Percentiles rank a stretch among this genome's conserved stretches.
Evolutionary conservation across 2,888 invertebrate genomes (phyloP).

Genomic region (Melangyna quadrimaculata): DNA sequence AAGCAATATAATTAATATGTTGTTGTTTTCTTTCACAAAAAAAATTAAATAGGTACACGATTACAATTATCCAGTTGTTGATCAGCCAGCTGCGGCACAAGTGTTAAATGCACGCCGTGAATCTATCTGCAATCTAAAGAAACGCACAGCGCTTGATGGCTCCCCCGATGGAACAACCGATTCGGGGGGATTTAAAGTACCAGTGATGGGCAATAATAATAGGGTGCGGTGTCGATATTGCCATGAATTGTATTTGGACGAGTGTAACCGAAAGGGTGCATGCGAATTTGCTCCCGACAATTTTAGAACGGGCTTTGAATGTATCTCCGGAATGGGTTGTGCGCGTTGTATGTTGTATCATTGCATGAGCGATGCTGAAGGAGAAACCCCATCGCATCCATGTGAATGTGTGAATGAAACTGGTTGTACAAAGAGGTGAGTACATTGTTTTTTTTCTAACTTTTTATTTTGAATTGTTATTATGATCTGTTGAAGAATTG

Average conservation of each 20-base stretch:
- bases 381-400: slow-evolving; percentile 91
- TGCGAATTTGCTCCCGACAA: slow-evolving; percentile 94
- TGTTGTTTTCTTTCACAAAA: slow-evolving; percentile 28
- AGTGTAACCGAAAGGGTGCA: slow-evolving; percentile 92
- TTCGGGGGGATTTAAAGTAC: slow-evolving; percentile 58
- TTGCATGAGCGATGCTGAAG: slow-evolving; percentile 95
- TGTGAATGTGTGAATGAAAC: slow-evolving; percentile 90
- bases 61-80: slow-evolving; percentile 89
- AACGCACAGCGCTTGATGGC: slow-evolving; percentile 83
- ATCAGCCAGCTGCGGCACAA: slow-evolving; percentile 80
- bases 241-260: slow-evolving; percentile 90
- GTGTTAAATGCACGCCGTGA: slow-evolving; percentile 81
- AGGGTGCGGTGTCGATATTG: slow-evolving; percentile 85
- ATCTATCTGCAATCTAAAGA: slow-evolving; percentile 85
- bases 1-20: slow-evolving; percentile 28
- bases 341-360: slow-evolving; percentile 95
- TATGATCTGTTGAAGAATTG: too few relatives aligned
- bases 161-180: slow-evolving; percentile 77
- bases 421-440: slow-evolving; percentile 87
- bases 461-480: too few relatives aligned
- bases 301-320: slow-evolving; percentile 89
- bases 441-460: background rate
- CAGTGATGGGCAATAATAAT: slow-evolving; percentile 77
- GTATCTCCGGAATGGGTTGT: slow-evolving; percentile 91
- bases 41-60: slow-evolving; percentile 86